Evolutionary conservation across 1,140 invertebrate species (phyloP), one percentile per base, ranked within the genome.

Genomic region (Octopus bimaculoides): DNA sequence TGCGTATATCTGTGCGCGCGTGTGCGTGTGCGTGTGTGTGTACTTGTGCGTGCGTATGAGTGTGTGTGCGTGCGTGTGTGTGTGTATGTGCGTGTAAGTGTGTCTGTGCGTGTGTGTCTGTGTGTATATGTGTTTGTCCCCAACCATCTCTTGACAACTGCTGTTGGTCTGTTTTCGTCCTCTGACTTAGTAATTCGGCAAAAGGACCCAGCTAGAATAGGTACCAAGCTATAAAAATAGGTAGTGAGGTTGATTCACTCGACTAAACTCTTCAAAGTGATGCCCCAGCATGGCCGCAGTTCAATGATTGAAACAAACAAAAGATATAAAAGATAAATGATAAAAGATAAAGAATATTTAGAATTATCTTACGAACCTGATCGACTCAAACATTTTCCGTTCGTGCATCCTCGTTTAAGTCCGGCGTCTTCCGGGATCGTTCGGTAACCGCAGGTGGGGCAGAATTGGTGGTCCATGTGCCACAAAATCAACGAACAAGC

Each of bases 401-500:
- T 87, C 56, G 82, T 79, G 84, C 89, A 91, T 12, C 81, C 81
- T 81, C 88, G 86, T 83, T 89, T 87, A 77, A 88, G 88, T 8
- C 89, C 90, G 17, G 89, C 87, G 54, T 90, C 86, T 54, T 87
- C 87, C 26, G 89, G 54, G 7, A 61, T 81, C 9, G 89, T 87
- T 10, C 81, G 66, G 78, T 83, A 85, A 0, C 91, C 91, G 88
- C 91, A 92, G 5, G 87, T 88, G 7, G 90, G 86, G 84, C 91
- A 92, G 83, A 90, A 92, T 71, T 88, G 86, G 77, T 89, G 89
- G 3, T 83, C 84, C 55, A 89, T 85, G 77, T 91, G 85, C 91
- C 91, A 92, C 5, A 86, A 88, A 54, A 92, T 74, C 52, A 92
- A 83, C 5, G 91, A 89, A 61, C 90, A 84, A 12, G 90, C 91